Percentiles rank a stretch among this genome's conserved stretches.
phyloP scores from a whole-genome alignment of 2,797 vertebrate species.

The Tokudaia tokunoshimensis region DNA sequence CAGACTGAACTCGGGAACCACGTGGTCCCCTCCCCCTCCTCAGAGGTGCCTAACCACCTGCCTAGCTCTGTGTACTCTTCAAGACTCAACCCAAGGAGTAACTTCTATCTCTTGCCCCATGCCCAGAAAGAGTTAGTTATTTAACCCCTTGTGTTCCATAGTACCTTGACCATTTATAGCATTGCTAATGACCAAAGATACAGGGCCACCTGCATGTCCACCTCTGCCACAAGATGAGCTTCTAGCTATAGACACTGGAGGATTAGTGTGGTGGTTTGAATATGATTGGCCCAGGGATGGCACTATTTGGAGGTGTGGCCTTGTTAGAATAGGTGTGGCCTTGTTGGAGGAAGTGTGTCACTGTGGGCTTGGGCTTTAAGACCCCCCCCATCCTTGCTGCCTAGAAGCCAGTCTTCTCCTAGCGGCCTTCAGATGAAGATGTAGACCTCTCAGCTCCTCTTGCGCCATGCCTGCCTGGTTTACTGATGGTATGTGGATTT shows the following conservation, averaged over 20 bases:
- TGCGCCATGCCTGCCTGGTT: background rate
- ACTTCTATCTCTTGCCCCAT: background rate
- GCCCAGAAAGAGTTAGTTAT: background rate
- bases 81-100: background rate
- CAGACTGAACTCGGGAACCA: background rate
- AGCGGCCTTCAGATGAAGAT: background rate
- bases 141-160: background rate
- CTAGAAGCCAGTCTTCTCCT: background rate
- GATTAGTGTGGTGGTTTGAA: background rate
- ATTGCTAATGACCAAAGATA: background rate
- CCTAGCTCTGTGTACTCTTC: background rate
- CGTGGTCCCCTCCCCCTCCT: background rate
- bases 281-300: background rate
- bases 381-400: background rate
- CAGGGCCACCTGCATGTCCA: background rate
- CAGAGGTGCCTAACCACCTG: background rate
- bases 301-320: background rate
- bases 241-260: background rate
- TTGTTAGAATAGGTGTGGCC: background rate
- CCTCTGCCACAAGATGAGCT: background rate
- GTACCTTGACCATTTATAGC: background rate
- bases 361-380: background rate
- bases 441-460: background rate
- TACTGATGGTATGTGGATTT: background rate
- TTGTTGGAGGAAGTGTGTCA: background rate